These are phyloP conservation scores for Corapipo altera DNA, from an alignment of 2,113 vertebrate genomes.

Conservation along the genomic window DNA sequence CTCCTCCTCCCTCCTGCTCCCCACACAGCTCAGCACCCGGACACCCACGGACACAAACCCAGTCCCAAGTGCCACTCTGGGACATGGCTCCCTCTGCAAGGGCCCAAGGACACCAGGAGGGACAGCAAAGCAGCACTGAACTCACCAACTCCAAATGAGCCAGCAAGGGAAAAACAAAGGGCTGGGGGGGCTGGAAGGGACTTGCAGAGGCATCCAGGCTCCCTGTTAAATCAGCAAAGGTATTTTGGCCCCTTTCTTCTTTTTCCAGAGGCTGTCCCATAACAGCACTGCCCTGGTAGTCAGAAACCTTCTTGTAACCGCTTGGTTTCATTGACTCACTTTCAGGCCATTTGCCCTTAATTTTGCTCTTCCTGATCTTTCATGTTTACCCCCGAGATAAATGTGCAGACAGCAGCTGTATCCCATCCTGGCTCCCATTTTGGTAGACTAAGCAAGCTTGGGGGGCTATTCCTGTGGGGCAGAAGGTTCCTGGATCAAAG, in stretches of 20 bases:
- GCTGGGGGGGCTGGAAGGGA: not conserved
- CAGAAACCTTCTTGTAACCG: not conserved
- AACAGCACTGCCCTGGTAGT: not conserved
- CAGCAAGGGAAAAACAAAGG: not conserved
- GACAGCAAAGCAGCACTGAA: not conserved
- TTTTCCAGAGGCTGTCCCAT: not conserved
- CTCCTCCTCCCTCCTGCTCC: not conserved
- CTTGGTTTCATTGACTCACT: not conserved
- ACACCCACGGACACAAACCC: not conserved
- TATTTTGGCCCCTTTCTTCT: not conserved
- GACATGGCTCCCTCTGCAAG: not conserved
- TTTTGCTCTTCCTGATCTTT: not conserved
- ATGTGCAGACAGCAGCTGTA: slow-evolving; percentile 25
- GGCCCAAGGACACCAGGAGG: not conserved
- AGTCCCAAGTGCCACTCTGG: not conserved
- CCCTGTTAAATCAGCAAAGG: not conserved
- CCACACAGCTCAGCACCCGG: not conserved
- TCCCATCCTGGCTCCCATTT: slow-evolving; percentile 12
- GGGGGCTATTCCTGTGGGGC: not conserved
- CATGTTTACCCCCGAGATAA: not conserved
- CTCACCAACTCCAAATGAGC: not conserved
- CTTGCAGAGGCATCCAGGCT: not conserved
- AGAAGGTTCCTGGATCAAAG: slow-evolving; percentile 42
- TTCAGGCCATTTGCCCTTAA: not conserved
- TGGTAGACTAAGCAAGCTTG: not conserved